Evolutionary conservation across 1,140 invertebrate genomes (phyloP), one percentile per base, ranked within the genome.

Genomic region (Drosophila athabasca): DNA sequence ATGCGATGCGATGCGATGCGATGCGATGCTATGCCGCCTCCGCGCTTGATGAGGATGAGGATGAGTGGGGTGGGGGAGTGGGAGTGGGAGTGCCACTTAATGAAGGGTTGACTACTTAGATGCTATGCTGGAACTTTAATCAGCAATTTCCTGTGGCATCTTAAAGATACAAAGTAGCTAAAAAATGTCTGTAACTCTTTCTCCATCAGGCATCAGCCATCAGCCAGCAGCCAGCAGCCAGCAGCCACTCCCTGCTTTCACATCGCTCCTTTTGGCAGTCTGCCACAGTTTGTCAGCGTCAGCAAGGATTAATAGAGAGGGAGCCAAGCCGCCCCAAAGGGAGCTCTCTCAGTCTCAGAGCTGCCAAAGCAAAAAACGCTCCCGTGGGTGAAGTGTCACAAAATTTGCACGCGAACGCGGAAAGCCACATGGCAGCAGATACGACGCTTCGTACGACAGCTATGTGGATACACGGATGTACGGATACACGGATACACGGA

Each of bases 371-470:
- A 76, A 58, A 76, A 76, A 70, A 46, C 72, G 67, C 60, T 87
- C 82, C 82, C 82, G 82, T 87, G 82, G 82, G 82, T 78, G 82
- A 87, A 82, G 70, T 87, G 82, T 87, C 82, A 87, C 82, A 85
- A 77, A 85, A 85, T 85, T 85, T 85, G 73, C 71, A 74, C 71
- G 71, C 71, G 73, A 74, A 74, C 71, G 72, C 77, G 81, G 59
- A 76, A 80, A 77, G 81, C 71, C 71, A 74, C 70, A 66, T 74
- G 71, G 62, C 62, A 76, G 62, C 50, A 75, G 62, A 76, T 61
- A 76, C 44, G 31, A 31, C 31, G 24, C 24, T 0, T 39, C 31
- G 24, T 17, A 44, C 13, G 66, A 69, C 17, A 51, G 29, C 44
- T 44, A 39, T 57, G 50, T 29, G 64, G 43, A 55, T 57, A 46